A percentile compares a stretch with the other conserved stretches of the same genome.
These are phyloP conservation scores for Etheostoma cragini DNA, from an alignment of 2,113 vertebrate genomes.

Conservation along the genomic window DNA sequence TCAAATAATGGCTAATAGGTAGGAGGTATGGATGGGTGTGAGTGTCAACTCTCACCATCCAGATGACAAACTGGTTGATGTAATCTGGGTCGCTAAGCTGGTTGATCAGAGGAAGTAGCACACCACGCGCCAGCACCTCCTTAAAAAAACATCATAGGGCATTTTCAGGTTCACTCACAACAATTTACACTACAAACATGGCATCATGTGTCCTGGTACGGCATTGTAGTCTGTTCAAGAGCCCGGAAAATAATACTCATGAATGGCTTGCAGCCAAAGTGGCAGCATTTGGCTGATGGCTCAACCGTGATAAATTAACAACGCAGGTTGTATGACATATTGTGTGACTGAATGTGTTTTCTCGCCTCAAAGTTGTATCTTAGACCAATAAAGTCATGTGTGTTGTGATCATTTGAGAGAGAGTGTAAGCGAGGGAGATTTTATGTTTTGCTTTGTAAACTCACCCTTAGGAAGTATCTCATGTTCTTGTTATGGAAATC, in stretches of 20 bases:
- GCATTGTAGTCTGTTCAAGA: not conserved
- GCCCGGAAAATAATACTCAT: slow-evolving; percentile 6
- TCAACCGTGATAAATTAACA: not conserved
- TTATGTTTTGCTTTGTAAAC: slow-evolving; percentile 37
- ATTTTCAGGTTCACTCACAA: not conserved
- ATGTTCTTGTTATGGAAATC: slow-evolving; percentile 99
- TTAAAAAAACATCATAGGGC: slow-evolving; percentile 67
- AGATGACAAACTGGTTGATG: slow-evolving; percentile 99
- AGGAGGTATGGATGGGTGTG: not conserved
- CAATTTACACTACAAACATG: slow-evolving; percentile 17
- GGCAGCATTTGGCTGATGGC: not conserved
- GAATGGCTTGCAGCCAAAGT: slow-evolving; percentile 16
- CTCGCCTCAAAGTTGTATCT: not conserved
- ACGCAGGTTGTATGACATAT: slow-evolving; percentile 7
- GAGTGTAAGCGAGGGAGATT: not conserved
- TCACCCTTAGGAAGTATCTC: slow-evolving; percentile 99
- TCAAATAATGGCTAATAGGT: not conserved
- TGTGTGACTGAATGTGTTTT: slow-evolving; percentile 2
- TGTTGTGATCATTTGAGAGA: not conserved
- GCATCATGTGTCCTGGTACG: not conserved
- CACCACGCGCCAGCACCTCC: slow-evolving; percentile 97
- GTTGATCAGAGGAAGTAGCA: slow-evolving; percentile 98
- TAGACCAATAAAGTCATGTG: not conserved
- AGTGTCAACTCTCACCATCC: slow-evolving; percentile 90
- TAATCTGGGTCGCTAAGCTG: slow-evolving; percentile 99